phyloP scores from a whole-genome alignment of 2,797 vertebrate species.

The Sitta carolinensis region DNA sequence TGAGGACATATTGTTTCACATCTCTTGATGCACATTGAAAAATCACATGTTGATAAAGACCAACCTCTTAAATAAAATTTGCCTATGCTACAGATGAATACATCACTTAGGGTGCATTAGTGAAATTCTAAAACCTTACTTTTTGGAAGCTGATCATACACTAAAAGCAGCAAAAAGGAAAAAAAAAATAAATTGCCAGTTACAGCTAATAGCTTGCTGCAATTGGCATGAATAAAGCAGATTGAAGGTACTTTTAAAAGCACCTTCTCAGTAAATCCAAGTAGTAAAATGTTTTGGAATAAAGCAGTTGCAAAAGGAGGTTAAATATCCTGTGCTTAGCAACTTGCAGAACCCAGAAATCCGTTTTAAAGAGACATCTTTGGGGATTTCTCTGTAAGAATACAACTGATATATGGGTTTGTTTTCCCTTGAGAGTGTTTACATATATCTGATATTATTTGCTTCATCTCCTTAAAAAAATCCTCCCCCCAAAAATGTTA shows the following conservation, averaged over 20 bases:
- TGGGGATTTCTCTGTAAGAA: conserved; percentile 17
- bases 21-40: not conserved
- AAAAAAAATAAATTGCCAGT: conserved; percentile 50
- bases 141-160: conserved; percentile 17
- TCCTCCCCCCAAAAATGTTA: not conserved
- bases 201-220: conserved; percentile 58
- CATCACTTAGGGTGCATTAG: not conserved
- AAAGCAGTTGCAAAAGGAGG: conserved; percentile 36
- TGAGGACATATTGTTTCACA: not conserved
- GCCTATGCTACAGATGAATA: not conserved
- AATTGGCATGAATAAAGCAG: conserved; percentile 40
- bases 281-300: conserved; percentile 36
- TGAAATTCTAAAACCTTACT: conserved; percentile 19
- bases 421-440: conserved; percentile 3
- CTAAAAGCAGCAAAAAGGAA: not conserved
- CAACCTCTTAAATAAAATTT: conserved; percentile 16
- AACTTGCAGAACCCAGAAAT: not conserved
- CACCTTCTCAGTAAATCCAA: conserved; percentile 46
- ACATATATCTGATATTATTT: not conserved
- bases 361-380: conserved; percentile 33
- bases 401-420: conserved; percentile 33
- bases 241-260: conserved; percentile 48
- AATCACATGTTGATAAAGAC: not conserved
- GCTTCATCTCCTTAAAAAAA: conserved; percentile 1
- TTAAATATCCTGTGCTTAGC: conserved; percentile 50